Percentiles rank a stretch among this genome's conserved stretches.
These are phyloP conservation scores for Phylloscopus collybita DNA, from an alignment of 2,797 vertebrate species.

Conservation along the genomic window DNA sequence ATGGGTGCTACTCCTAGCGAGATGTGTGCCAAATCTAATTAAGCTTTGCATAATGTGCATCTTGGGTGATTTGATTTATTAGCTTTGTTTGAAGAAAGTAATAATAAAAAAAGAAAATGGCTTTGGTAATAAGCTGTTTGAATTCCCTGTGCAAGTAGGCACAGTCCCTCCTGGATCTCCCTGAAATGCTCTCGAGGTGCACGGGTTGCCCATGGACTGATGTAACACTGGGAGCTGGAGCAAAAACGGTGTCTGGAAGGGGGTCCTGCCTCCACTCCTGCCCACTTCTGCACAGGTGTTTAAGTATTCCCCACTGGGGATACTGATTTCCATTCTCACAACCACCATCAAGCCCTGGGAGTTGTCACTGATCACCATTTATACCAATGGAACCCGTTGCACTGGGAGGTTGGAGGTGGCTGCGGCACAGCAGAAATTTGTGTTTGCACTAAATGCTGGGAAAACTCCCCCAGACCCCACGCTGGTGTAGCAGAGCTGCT, in stretches of 20 bases:
- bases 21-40: constrained; percentile 55
- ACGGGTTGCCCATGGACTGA: not conserved
- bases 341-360: not conserved
- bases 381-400: not conserved
- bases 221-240: not conserved
- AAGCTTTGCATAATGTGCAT: constrained; percentile 47
- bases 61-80: constrained; percentile 74
- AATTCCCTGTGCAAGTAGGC: constrained; percentile 69
- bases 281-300: not conserved
- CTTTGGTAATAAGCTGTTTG: constrained; percentile 68
- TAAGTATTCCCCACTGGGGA: not conserved
- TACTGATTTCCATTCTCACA: not conserved
- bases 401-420: not conserved
- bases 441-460: rapidly evolving
- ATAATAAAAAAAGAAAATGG: constrained; percentile 72
- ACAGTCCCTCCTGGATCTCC: constrained; percentile 60
- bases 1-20: constrained; percentile 49
- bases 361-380: not conserved
- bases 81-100: constrained; percentile 73
- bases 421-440: not conserved
- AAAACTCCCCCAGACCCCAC: not conserved
- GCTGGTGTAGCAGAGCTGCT: not conserved
- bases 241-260: not conserved
- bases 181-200: not conserved
- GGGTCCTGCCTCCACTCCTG: not conserved